phyloP scores from a whole-genome alignment of 2,888 invertebrate species.

The Periphyllus acericola region DNA sequence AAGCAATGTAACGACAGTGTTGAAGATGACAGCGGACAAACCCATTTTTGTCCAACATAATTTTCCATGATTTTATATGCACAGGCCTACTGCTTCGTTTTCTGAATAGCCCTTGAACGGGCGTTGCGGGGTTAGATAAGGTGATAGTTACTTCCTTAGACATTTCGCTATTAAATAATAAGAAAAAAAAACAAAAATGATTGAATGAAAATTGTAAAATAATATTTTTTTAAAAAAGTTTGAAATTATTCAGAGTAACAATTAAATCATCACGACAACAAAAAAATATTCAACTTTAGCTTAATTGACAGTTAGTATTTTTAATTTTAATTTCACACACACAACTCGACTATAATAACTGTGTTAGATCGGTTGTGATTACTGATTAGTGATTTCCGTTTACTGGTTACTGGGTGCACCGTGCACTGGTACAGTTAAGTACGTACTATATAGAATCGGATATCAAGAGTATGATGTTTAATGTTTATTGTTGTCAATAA shows the following conservation, averaged over 20 bases:
- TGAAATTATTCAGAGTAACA: neutral
- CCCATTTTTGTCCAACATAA: constrained; percentile 64
- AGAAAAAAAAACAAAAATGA: no score
- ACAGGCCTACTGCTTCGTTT: constrained; percentile 61
- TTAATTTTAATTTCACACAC: no score
- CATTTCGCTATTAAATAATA: neutral
- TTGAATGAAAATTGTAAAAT: neutral
- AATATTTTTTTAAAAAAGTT: neutral
- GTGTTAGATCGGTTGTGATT: no score
- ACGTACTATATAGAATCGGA: neutral
- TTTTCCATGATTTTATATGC: constrained; percentile 64
- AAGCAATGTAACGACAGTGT: constrained; percentile 65
- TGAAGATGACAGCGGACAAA: constrained; percentile 64
- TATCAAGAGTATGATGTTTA: neutral
- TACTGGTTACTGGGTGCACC: no score
- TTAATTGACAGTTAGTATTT: neutral
- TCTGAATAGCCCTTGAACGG: constrained; percentile 55
- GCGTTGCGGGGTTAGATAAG: neutral
- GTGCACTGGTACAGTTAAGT: neutral
- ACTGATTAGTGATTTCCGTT: no score
- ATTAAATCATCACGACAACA: neutral
- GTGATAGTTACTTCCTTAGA: constrained; percentile 42
- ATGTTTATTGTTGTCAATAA: neutral
- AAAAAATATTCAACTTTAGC: neutral
- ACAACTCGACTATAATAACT: no score